Conservation (phyloP, 2,888 invertebrate genomes). For the Pyrocoelia pectoralis region DNA sequence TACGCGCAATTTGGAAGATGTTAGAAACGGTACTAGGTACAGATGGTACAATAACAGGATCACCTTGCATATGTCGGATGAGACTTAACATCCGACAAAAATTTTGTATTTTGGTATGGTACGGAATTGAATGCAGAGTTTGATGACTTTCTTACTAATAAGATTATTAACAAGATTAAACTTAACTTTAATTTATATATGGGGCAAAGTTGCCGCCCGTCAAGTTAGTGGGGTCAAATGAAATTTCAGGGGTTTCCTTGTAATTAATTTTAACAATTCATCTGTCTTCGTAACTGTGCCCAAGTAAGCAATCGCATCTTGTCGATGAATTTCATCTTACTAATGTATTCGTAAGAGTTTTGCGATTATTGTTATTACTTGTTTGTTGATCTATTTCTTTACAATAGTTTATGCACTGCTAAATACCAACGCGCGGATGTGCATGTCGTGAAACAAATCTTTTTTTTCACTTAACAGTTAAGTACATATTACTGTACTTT, state of each 20-base stretch:
- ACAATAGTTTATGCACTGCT: neutral
- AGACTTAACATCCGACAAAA: too few species aligned
- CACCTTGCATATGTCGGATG: too few species aligned
- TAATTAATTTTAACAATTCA: neutral
- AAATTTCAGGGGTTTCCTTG: neutral
- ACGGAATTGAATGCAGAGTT: too few species aligned
- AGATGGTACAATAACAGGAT: too few species aligned
- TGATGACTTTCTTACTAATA: neutral
- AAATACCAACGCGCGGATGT: constrained; percentile 2
- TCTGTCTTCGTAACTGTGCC: too few species aligned
- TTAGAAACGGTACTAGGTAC: too few species aligned
- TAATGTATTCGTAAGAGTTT: too few species aligned
- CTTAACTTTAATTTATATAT: neutral
- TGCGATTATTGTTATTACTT: neutral
- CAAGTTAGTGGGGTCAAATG: neutral
- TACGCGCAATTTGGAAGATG: too few species aligned
- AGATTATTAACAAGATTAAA: neutral
- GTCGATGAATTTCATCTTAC: neutral
- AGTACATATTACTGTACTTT: constrained; percentile 7
- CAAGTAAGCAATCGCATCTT: too few species aligned
- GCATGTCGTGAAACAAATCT: neutral
- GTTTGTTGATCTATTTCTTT: neutral
- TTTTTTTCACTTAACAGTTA: constrained; percentile 4
- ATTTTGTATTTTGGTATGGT: too few species aligned
- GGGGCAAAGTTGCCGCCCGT: too few species aligned